phyloP scores from a whole-genome alignment of 2,113 vertebrate genomes.

The Nothoprocta perdicaria region DNA sequence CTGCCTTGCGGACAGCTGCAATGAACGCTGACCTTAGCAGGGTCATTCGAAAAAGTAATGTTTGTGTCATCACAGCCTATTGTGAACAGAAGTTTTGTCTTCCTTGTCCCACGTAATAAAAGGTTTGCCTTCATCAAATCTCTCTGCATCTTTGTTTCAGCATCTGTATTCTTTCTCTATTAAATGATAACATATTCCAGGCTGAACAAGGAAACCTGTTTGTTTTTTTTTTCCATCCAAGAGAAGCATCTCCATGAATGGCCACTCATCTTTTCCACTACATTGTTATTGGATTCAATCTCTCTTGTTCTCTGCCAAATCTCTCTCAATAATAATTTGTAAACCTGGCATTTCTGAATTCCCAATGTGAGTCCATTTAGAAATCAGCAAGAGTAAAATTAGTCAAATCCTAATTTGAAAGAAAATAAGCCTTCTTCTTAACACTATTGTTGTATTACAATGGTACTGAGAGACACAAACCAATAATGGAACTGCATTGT shows the following conservation, averaged over 20 bases:
- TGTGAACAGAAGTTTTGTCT: neutral
- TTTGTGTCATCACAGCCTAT: neutral
- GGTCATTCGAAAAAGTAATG: neutral
- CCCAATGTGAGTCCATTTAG: conserved; percentile 16
- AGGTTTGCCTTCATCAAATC: neutral
- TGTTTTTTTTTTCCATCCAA: neutral
- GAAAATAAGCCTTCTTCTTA: conserved; percentile 36
- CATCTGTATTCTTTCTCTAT: neutral
- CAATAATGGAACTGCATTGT: neutral
- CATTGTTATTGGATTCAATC: neutral
- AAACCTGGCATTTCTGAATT: conserved; percentile 39
- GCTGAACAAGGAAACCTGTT: neutral
- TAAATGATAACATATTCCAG: neutral
- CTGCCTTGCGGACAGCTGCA: neutral
- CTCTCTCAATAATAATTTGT: conserved; percentile 5
- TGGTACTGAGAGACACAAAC: conserved; percentile 20
- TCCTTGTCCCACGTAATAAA: neutral
- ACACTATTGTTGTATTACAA: conserved; percentile 54
- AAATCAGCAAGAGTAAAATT: conserved; percentile 34
- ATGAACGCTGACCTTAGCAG: neutral
- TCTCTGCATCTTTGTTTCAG: neutral
- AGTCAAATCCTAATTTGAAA: conserved; percentile 9
- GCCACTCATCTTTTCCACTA: neutral
- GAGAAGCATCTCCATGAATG: neutral
- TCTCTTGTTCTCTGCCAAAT: neutral